Evolutionary conservation across 2,113 vertebrate genomes (phyloP).

Genomic region (Sciurus niger): DNA sequence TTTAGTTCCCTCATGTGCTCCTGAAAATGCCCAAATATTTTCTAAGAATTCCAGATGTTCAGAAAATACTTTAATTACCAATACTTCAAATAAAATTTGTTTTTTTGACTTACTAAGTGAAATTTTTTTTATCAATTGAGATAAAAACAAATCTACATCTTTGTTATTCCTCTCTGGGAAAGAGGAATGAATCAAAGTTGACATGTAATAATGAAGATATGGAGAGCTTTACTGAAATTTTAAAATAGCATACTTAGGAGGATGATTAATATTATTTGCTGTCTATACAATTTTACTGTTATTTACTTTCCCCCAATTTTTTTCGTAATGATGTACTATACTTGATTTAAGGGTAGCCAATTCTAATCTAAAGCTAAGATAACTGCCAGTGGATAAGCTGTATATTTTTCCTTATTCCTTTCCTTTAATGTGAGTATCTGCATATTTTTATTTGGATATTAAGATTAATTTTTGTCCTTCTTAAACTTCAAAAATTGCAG

Average conservation of each 20-base stretch:
- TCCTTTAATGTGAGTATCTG: background rate
- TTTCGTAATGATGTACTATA: background rate
- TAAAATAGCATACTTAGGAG: background rate
- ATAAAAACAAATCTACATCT: background rate
- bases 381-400: background rate
- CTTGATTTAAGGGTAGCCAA: background rate
- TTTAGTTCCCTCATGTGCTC: background rate
- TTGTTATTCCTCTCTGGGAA: background rate
- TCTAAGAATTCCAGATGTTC: background rate
- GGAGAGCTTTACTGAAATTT: background rate
- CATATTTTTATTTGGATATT: background rate
- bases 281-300: background rate
- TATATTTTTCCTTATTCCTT: background rate
- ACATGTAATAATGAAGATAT: background rate
- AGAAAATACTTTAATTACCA: background rate
- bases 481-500: background rate
- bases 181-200: background rate
- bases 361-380: background rate
- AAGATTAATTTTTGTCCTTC: background rate
- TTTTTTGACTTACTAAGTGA: background rate
- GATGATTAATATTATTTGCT: background rate
- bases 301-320: background rate
- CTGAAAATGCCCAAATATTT: background rate
- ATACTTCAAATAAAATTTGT: background rate
- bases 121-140: background rate